A percentile compares a stretch with the other conserved stretches of the same genome.
These are phyloP conservation scores for Pelosia muscerda DNA, from an alignment of 2,888 invertebrate species.

Conservation along the genomic window DNA sequence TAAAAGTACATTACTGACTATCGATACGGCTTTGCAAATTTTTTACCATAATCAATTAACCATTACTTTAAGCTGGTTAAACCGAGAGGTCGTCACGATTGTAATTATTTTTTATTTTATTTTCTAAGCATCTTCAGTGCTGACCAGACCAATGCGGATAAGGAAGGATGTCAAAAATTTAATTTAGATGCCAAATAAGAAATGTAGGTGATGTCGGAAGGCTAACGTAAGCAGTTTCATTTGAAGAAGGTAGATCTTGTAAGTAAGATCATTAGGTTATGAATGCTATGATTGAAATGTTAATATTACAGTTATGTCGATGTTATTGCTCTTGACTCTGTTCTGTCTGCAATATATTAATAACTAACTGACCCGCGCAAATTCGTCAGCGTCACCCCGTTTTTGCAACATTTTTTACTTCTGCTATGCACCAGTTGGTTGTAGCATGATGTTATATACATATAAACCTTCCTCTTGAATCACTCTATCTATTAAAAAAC, in stretches of 20 bases:
- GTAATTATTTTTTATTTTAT: conserved; percentile 60
- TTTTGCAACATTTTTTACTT: too few species aligned
- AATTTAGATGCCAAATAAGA: conserved; percentile 36
- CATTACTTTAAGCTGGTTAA: conserved; percentile 57
- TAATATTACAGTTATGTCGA: background rate
- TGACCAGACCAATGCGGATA: conserved; percentile 33
- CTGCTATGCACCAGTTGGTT: too few species aligned
- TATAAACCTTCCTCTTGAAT: too few species aligned
- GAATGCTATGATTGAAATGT: background rate
- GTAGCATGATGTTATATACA: too few species aligned
- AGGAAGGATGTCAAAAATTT: conserved; percentile 40
- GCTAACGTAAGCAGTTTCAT: background rate
- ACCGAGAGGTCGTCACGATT: conserved; percentile 65
- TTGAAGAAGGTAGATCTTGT: background rate
- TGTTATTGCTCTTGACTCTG: too few species aligned
- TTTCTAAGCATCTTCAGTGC: conserved; percentile 47
- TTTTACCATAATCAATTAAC: conserved; percentile 68
- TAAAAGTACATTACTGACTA: conserved; percentile 35
- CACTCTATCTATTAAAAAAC: too few species aligned
- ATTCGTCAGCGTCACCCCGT: too few species aligned
- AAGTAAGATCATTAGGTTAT: background rate
- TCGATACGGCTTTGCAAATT: conserved; percentile 44
- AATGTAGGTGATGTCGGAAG: conserved; percentile 5
- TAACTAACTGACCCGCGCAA: too few species aligned
- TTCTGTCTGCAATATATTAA: too few species aligned